Percentiles rank a stretch among this genome's conserved stretches.
Conservation (phyloP, 2,113 vertebrate genomes). For the Aphelocoma coerulescens region DNA sequence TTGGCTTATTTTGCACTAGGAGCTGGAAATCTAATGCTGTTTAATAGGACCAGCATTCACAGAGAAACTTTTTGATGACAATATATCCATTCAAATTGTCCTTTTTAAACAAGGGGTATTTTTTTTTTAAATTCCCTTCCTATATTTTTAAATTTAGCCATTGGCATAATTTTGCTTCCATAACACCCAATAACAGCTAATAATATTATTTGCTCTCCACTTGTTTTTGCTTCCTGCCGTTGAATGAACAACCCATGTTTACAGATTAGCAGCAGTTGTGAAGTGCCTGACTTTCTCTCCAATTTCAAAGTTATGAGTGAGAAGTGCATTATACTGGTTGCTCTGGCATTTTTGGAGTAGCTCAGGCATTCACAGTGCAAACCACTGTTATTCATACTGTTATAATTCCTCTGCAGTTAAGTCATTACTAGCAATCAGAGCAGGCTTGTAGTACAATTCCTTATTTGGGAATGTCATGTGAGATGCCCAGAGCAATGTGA, state of each 20-base stretch:
- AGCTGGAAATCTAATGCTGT: not conserved
- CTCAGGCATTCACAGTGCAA: constrained; percentile 72
- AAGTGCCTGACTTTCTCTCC: constrained; percentile 65
- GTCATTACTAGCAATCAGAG: constrained; percentile 94
- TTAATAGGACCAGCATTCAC: not conserved
- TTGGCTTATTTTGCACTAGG: not conserved
- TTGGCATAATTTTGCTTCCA: not conserved
- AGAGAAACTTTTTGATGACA: not conserved
- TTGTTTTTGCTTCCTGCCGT: constrained; percentile 58
- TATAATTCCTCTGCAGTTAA: constrained; percentile 96
- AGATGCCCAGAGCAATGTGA: constrained; percentile 87
- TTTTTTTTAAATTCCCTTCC: not conserved
- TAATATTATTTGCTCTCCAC: constrained; percentile 14
- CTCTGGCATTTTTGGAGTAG: constrained; percentile 76
- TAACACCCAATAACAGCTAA: not conserved
- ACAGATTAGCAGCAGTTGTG: constrained; percentile 64
- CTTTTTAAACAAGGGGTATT: not conserved
- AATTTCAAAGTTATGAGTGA: constrained; percentile 65
- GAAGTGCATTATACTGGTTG: constrained; percentile 67
- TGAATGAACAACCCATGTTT: constrained; percentile 73
- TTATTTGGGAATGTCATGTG: constrained; percentile 99
- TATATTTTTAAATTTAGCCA: not conserved
- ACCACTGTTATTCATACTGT: constrained; percentile 85
- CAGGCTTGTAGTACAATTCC: constrained; percentile 88
- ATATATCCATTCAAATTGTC: not conserved